Percentiles rank a stretch among this genome's conserved stretches.
These are phyloP conservation scores for Nanorana parkeri DNA, from an alignment of 2,113 vertebrate species.

Conservation along the genomic window DNA sequence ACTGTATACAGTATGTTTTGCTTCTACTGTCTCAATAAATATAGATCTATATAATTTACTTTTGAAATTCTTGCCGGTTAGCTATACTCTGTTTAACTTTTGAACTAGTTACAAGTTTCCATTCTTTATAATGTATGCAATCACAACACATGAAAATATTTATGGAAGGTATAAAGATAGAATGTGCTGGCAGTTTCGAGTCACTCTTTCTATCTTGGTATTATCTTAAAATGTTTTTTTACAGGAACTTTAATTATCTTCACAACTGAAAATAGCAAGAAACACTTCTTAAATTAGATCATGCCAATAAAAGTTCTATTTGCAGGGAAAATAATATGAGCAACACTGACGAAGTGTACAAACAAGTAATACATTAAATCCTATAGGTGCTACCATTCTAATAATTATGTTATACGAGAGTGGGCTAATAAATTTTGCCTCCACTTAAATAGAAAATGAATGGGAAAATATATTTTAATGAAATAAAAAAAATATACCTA, in stretches of 20 bases:
- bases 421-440: too few species aligned
- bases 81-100: background rate
- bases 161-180: conserved; percentile 46
- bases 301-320: conserved; percentile 11
- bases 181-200: conserved; percentile 32
- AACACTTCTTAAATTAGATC: conserved; percentile 6
- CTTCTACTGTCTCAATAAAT: too few species aligned
- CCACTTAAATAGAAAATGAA: too few species aligned
- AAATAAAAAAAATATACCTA: too few species aligned
- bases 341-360: background rate
- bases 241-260: conserved; percentile 47
- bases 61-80: too few species aligned
- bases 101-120: conserved; percentile 18
- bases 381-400: background rate
- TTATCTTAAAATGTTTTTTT: conserved; percentile 22
- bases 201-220: conserved; percentile 37
- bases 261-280: conserved; percentile 16
- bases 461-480: too few species aligned
- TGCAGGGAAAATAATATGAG: conserved; percentile 10
- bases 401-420: background rate
- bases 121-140: background rate
- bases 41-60: too few species aligned
- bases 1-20: too few species aligned
- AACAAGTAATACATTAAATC: background rate
- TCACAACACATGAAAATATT: conserved; percentile 33